A percentile compares a stretch with the other conserved stretches of the same genome.
phyloP scores from a whole-genome alignment of 2,888 invertebrate genomes.

The Limnephilus marmoratus region DNA sequence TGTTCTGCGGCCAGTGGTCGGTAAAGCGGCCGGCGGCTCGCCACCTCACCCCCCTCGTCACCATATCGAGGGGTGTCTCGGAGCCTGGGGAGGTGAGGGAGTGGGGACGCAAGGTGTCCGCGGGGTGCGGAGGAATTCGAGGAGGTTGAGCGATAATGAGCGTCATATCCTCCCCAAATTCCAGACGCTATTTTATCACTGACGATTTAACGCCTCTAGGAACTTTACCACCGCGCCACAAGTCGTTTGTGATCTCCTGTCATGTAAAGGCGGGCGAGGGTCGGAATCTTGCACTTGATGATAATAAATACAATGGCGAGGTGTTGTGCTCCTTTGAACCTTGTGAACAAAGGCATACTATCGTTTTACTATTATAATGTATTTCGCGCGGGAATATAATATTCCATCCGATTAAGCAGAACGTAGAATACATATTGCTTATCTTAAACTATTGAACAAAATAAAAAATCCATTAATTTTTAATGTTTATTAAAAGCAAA shows the following conservation, averaged over 20 bases:
- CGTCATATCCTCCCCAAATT: conserved; percentile 49
- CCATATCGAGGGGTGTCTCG: not conserved
- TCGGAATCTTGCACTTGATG: conserved; percentile 8
- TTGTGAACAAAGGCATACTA: not conserved
- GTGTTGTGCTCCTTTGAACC: not conserved
- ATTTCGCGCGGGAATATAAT: not conserved
- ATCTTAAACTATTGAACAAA: not conserved
- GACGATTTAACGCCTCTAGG: conserved; percentile 38
- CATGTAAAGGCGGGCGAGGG: conserved; percentile 4
- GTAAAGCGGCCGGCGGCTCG: conserved; percentile 31
- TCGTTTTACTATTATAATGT: not conserved
- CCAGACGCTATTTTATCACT: conserved; percentile 49
- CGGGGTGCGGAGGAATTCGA: conserved; percentile 17
- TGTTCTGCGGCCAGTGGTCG: conserved; percentile 32
- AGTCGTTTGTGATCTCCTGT: conserved; percentile 27
- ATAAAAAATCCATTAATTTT: not conserved
- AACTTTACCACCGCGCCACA: not conserved
- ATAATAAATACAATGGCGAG: conserved; percentile 22
- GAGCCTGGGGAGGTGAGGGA: not conserved
- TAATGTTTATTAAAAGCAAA: not conserved
- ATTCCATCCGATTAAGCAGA: not conserved
- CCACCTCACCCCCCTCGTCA: not conserved
- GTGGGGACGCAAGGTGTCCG: not conserved
- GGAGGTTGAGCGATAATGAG: conserved; percentile 45
- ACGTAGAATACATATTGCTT: not conserved